Base-by-base conservation (phyloP, 2,797 vertebrate species). In the Antennarius maculatus region DNA sequence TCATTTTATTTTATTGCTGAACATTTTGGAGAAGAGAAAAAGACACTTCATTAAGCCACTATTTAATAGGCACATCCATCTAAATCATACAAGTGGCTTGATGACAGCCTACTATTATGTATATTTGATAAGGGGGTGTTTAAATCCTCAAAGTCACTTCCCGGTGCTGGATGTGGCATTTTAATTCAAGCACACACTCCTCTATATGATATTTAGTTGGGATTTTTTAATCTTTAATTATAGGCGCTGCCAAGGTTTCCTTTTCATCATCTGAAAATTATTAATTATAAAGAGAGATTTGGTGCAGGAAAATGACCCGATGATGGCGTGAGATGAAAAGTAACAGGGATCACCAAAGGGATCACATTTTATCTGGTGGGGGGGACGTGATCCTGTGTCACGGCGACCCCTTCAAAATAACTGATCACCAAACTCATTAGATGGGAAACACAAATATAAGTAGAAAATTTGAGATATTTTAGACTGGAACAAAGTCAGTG, bases 1-100 rank as follows among this genome's bases (percentile, higher is more conserved):
- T 94, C 91, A 93, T 95, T 95, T 93, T 87, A 93, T 93, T 95
- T 94, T 93, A 91, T 90, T 91, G 91, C 93, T 5, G 86, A 92
- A 88, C 88, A 92, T 86, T 81, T 89, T 83, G 82, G 88, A 90
- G 89, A 89, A 90, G 61, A 74, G 70, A 83, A 90, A 84, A 90
- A 90, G 92, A 90, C 89, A 92, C 90, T 95, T 95, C 91, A 93
- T 95, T 95, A 95, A 84, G 74, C 3, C 57, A 68, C 82, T 81
- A 71, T 89, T 89, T 87, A 94, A 92, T 89, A 87, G 89, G 87
- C 79, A 90, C 89, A 94, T 96, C 91, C 89, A 89, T 95, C 93
- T 94, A 91, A 90, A 94, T 95, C 92, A 92, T 77, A 91, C 88
- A 90, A 86, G 82, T 87, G 82, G 83, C 88, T 76, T 83, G 91